phyloP scores from a whole-genome alignment of 1,140 invertebrate genomes.

The Orius laevigatus region DNA sequence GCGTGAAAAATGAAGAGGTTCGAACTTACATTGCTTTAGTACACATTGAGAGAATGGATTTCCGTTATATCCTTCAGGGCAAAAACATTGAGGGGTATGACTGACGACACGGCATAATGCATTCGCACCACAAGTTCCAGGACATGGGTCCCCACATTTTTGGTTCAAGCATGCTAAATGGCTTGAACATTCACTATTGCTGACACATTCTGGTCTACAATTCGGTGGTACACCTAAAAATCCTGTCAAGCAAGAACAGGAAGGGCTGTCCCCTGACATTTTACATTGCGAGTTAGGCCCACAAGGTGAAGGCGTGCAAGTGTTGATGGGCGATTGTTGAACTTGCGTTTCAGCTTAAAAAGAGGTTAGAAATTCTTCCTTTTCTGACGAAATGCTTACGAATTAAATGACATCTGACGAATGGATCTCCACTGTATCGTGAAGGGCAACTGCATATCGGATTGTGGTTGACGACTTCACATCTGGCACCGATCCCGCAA shows the following conservation, averaged over 20 bases:
- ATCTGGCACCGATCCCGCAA: slow-evolving; percentile 46
- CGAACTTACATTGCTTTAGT: slow-evolving; percentile 33
- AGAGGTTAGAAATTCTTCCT: background rate
- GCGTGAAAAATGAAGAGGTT: slow-evolving; percentile 3
- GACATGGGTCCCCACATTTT: slow-evolving; percentile 40
- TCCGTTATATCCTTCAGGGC: slow-evolving; percentile 44
- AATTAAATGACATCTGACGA: slow-evolving; percentile 37
- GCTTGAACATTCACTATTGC: slow-evolving; percentile 34
- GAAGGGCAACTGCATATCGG: slow-evolving; percentile 48
- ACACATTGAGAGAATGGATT: slow-evolving; percentile 56
- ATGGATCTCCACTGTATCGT: slow-evolving; percentile 54
- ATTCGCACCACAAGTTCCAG: slow-evolving; percentile 36
- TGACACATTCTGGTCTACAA: slow-evolving; percentile 37
- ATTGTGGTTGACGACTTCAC: slow-evolving; percentile 47
- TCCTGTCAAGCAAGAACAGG: slow-evolving; percentile 36
- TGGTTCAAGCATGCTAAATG: slow-evolving; percentile 36
- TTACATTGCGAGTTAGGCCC: slow-evolving; percentile 46
- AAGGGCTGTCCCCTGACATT: slow-evolving; percentile 35
- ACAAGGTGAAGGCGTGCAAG: slow-evolving; percentile 41
- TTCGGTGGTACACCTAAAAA: slow-evolving; percentile 31
- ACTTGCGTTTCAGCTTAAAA: background rate
- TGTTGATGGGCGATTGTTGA: slow-evolving; percentile 22
- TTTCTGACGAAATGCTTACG: slow-evolving; percentile 11
- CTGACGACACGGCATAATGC: slow-evolving; percentile 51
- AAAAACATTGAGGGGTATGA: slow-evolving; percentile 47